Evolutionary conservation across 2,888 invertebrate genomes (phyloP).

Genomic region (Drosophila fulvimacula): DNA sequence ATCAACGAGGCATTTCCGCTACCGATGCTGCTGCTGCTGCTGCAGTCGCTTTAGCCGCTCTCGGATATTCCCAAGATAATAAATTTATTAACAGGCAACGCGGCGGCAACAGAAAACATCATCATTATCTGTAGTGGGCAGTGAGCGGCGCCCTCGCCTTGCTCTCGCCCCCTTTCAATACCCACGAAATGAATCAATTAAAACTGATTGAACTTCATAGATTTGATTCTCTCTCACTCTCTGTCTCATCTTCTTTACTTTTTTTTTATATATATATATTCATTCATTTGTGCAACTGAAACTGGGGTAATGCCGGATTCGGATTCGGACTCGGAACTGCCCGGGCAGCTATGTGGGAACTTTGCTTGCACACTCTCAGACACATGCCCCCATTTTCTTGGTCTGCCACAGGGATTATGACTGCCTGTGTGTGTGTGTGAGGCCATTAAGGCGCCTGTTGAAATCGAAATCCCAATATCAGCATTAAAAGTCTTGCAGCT

Average conservation of each 20-base stretch:
- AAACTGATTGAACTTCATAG: constrained; percentile 82
- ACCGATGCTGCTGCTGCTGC: constrained; percentile 2
- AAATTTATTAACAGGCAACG: constrained; percentile 78
- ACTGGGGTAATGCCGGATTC: constrained; percentile 66
- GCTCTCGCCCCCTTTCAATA: constrained; percentile 14
- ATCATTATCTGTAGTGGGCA: constrained; percentile 59
- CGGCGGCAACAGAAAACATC: constrained; percentile 47
- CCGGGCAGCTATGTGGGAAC: constrained; percentile 43
- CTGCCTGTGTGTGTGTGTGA: constrained; percentile 22
- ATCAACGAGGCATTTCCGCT: constrained; percentile 76
- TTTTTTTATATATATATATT: constrained; percentile 7
- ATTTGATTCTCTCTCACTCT: constrained; percentile 48
- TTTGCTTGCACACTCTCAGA: constrained; percentile 17
- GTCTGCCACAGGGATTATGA: constrained; percentile 54
- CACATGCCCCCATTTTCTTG: constrained; percentile 59
- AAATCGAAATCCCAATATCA: constrained; percentile 60
- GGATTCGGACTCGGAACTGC: constrained; percentile 34
- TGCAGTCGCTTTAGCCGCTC: constrained; percentile 19
- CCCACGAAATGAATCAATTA: constrained; percentile 82
- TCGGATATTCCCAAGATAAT: constrained; percentile 80
- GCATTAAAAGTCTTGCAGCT: constrained; percentile 49
- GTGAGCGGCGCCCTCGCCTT: not conserved
- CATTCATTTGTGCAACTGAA: constrained; percentile 44
- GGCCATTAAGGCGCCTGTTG: constrained; percentile 73
- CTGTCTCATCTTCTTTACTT: not conserved